Conservation (phyloP, 2,113 vertebrate species). For the Sinocyclocheilus maitianheensis region DNA sequence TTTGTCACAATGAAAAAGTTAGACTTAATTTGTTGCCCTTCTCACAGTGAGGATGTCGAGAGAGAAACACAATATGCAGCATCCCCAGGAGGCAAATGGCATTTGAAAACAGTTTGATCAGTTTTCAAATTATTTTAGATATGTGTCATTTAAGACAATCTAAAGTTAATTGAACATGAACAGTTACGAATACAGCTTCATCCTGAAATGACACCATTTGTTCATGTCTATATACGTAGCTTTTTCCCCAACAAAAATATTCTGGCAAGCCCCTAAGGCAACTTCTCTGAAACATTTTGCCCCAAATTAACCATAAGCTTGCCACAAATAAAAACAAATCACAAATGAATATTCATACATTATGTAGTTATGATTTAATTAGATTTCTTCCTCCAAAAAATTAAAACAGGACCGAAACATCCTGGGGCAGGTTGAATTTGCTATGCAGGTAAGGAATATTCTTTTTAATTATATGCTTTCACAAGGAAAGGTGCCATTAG, state of each 20-base stretch:
- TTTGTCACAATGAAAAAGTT: constrained; percentile 25
- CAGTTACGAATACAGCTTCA: neutral
- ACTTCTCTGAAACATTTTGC: neutral
- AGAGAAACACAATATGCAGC: constrained; percentile 25
- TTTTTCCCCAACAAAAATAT: neutral
- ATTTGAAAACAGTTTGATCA: neutral
- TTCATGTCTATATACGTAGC: neutral
- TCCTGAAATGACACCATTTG: neutral
- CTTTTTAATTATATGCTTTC: neutral
- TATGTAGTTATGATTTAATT: neutral
- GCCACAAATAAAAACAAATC: neutral
- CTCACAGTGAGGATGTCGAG: constrained; percentile 17
- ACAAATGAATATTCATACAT: neutral
- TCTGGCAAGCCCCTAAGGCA: neutral
- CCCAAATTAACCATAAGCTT: neutral
- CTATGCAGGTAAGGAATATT: neutral
- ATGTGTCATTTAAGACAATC: constrained; percentile 6
- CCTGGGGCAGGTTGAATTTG: neutral
- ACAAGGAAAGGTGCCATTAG: constrained; percentile 4
- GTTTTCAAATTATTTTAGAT: constrained; percentile 1
- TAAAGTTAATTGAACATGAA: constrained; percentile 14
- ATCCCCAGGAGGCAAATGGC: constrained; percentile 1
- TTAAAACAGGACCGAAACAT: neutral
- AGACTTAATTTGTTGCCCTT: constrained; percentile 39
- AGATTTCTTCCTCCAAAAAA: neutral